phyloP scores from a whole-genome alignment of 2,888 invertebrate species.

The Orchesellides sinensis region DNA sequence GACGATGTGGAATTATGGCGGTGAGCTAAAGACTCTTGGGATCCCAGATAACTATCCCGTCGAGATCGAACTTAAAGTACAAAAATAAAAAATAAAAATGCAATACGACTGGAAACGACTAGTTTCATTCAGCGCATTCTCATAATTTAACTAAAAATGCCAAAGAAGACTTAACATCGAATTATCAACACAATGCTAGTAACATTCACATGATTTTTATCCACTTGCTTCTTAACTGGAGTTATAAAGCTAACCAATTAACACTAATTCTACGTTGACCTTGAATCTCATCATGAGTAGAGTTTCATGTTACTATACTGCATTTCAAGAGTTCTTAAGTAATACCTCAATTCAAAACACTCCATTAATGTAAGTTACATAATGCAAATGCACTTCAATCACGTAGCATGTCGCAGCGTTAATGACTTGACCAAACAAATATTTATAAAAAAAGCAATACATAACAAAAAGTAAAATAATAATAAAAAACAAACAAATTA shows the following conservation, averaged over 20 bases:
- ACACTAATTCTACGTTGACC: too few species aligned
- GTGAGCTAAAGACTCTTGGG: slow-evolving; percentile 87
- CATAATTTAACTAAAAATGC: neutral
- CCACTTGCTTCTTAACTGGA: too few species aligned
- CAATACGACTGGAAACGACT: neutral
- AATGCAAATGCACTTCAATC: too few species aligned
- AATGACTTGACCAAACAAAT: too few species aligned
- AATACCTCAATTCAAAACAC: too few species aligned
- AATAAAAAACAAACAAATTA: slow-evolving; percentile 51
- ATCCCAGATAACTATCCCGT: slow-evolving; percentile 94
- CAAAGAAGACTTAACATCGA: too few species aligned
- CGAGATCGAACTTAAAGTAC: slow-evolving; percentile 82
- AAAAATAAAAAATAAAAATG: slow-evolving; percentile 68
- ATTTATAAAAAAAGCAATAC: too few species aligned
- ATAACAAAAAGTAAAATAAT: neutral
- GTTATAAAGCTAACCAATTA: too few species aligned
- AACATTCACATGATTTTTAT: neutral
- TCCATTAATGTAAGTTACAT: too few species aligned
- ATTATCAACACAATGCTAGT: too few species aligned
- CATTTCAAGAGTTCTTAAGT: too few species aligned
- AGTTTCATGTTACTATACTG: too few species aligned
- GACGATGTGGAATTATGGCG: slow-evolving; percentile 74
- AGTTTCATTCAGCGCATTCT: neutral
- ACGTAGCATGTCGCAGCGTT: neutral
- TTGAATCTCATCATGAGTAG: neutral